These are phyloP conservation scores for Asarcornis scutulata DNA, from an alignment of 2,113 vertebrate species.

Conservation along the genomic window DNA sequence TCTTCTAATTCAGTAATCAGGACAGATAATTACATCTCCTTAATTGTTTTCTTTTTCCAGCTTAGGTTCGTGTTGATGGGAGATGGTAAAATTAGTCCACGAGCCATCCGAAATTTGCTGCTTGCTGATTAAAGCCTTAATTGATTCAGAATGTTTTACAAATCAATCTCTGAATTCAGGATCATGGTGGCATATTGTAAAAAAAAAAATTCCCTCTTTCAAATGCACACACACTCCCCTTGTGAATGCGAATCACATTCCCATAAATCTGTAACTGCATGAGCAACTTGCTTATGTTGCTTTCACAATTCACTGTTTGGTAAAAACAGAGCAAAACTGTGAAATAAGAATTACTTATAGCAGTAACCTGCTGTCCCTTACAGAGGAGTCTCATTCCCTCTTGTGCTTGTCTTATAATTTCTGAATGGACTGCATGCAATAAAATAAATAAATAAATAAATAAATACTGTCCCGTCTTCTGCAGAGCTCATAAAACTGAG, in stretches of 20 bases:
- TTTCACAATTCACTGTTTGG: conserved; percentile 36
- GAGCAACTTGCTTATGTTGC: neutral
- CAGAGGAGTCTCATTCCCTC: neutral
- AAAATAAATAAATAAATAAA: neutral
- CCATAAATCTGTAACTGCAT: conserved; percentile 31
- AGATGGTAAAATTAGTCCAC: conserved; percentile 77
- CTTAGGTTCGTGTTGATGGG: conserved; percentile 71
- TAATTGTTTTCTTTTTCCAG: conserved; percentile 77
- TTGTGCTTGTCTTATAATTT: neutral
- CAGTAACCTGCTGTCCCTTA: neutral
- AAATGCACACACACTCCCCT: neutral
- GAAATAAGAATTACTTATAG: neutral
- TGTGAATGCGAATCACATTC: conserved; percentile 14
- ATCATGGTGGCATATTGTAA: conserved; percentile 46
- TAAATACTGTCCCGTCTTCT: neutral
- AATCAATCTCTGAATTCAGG: conserved; percentile 76
- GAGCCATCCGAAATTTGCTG: conserved; percentile 74
- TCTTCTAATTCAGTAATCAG: conserved; percentile 76
- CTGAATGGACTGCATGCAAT: neutral
- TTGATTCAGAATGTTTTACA: conserved; percentile 78
- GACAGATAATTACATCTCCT: conserved; percentile 75
- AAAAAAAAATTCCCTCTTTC: neutral
- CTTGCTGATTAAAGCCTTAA: conserved; percentile 81
- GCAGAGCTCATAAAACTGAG: neutral
- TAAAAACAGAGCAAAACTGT: conserved; percentile 9